A percentile compares a stretch with the other conserved stretches of the same genome.
Conservation (phyloP, 2,113 vertebrate genomes). For the Coryphaenoides rupestris region DNA sequence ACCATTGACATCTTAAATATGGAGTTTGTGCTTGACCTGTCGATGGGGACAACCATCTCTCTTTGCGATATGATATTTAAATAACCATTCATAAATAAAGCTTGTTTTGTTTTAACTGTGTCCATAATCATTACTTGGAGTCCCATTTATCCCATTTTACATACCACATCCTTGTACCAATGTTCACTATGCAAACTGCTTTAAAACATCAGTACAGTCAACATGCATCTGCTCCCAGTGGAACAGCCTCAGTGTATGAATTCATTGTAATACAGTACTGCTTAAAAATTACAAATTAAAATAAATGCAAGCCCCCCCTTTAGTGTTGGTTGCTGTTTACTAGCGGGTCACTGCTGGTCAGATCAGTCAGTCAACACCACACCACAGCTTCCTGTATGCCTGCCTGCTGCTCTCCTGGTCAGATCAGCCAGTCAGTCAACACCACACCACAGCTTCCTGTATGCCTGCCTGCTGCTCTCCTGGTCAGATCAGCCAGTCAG, state of each 20-base stretch:
- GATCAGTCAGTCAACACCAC: no score
- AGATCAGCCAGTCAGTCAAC: no score
- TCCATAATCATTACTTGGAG: conserved; percentile 28
- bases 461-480: no score
- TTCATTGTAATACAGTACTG: not conserved
- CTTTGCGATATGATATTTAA: conserved; percentile 51
- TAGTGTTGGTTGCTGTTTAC: no score
- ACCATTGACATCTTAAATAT: conserved; percentile 37
- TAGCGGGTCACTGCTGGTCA: no score
- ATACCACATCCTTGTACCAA: not conserved
- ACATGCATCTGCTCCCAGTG: not conserved
- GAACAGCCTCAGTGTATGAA: not conserved
- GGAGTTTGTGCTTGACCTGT: conserved; percentile 57
- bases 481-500: no score
- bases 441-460: no score
- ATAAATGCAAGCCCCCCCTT: no score
- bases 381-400: no score
- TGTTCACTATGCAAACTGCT: no score
- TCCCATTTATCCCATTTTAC: not conserved
- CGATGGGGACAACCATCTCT: conserved; percentile 50
- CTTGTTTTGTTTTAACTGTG: conserved; percentile 65
- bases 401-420: no score
- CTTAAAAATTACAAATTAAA: not conserved
- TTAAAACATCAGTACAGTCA: not conserved
- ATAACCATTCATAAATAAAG: conserved; percentile 72